A percentile compares a stretch with the other conserved stretches of the same genome.
phyloP scores from a whole-genome alignment of 2,113 vertebrate species.

The Dromaius novaehollandiae region DNA sequence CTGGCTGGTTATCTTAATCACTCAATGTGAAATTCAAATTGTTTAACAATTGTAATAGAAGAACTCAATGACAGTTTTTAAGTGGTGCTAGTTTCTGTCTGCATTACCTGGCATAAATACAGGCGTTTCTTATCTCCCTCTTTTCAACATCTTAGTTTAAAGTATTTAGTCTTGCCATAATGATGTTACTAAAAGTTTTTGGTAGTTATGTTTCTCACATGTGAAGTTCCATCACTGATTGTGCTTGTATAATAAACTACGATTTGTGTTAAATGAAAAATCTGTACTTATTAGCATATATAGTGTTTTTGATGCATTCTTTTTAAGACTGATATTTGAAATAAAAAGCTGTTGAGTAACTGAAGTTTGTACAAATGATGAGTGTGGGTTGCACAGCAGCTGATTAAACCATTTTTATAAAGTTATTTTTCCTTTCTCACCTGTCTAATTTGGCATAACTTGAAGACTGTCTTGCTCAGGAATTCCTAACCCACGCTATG shows the following conservation, averaged over 20 bases:
- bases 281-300: not conserved
- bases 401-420: not conserved
- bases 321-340: not conserved
- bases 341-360: not conserved
- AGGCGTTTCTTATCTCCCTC: not conserved
- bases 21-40: not conserved
- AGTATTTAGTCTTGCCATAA: not conserved
- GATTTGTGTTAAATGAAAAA: not conserved
- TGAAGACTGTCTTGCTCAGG: not conserved
- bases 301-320: not conserved
- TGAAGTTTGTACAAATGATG: not conserved
- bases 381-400: not conserved
- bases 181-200: not conserved
- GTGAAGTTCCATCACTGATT: not conserved
- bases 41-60: not conserved
- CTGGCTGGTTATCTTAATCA: constrained; percentile 26
- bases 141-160: not conserved
- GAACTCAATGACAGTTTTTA: not conserved
- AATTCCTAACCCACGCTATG: not conserved
- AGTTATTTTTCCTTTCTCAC: not conserved
- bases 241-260: not conserved
- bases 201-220: not conserved
- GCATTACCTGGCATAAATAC: not conserved
- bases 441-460: not conserved
- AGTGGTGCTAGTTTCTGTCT: not conserved